These are phyloP conservation scores for Abrostola triplasia DNA, from an alignment of 2,888 invertebrate genomes.

Conservation along the genomic window DNA sequence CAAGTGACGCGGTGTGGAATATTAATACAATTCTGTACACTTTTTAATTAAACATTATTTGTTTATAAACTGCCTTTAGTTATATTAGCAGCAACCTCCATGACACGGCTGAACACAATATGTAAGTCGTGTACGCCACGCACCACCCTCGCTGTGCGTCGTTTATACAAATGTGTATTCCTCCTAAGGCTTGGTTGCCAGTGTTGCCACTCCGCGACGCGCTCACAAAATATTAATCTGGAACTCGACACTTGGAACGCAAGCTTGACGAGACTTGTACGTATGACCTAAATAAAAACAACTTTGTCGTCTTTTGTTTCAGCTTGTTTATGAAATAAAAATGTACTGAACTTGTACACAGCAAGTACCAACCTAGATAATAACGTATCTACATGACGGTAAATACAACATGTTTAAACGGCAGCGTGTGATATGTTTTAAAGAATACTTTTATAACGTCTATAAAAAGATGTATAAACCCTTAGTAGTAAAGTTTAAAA, in stretches of 20 bases:
- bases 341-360: conserved; percentile 47
- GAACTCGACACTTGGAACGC: conserved; percentile 70
- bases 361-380: conserved; percentile 34
- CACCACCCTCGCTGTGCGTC: conserved; percentile 7
- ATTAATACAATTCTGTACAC: conserved; percentile 4
- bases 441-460: not conserved
- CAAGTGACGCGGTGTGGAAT: conserved; percentile 19
- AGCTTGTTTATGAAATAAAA: conserved; percentile 70
- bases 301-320: conserved; percentile 75
- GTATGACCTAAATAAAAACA: conserved; percentile 76
- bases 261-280: conserved; percentile 65
- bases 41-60: conserved; percentile 1
- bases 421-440: conserved; percentile 4
- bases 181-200: conserved; percentile 41
- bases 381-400: conserved; percentile 8
- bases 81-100: not conserved
- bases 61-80: not conserved
- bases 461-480: conserved; percentile 9
- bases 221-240: conserved; percentile 75
- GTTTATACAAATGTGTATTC: conserved; percentile 44
- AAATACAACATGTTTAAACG: conserved; percentile 6
- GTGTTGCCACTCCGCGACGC: conserved; percentile 42
- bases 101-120: not conserved
- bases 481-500: conserved; percentile 8
- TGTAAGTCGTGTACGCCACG: conserved; percentile 6